A percentile compares a stretch with the other conserved stretches of the same genome.
These are phyloP conservation scores for Tragelaphus imberbis DNA, from an alignment of 2,113 vertebrate species.

Conservation along the genomic window DNA sequence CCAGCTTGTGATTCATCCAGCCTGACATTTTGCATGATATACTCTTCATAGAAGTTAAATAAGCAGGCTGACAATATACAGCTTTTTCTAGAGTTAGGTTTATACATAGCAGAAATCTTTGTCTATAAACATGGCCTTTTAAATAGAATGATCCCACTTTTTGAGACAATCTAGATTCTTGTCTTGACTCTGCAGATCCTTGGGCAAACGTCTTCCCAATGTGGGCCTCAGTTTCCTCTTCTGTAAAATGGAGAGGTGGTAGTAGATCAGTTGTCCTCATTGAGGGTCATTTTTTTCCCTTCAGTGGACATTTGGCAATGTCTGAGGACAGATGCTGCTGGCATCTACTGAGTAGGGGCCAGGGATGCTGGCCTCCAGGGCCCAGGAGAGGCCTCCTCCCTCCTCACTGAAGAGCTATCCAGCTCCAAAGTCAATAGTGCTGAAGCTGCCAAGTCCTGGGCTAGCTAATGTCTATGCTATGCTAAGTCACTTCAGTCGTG, in stretches of 20 bases:
- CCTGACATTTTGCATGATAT: background rate
- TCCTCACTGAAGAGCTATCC: no score
- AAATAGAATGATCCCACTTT: background rate
- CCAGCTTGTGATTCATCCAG: background rate
- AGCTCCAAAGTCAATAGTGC: background rate
- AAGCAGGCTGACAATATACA: background rate
- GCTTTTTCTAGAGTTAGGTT: background rate
- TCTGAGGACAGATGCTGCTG: background rate
- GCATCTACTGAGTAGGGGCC: background rate
- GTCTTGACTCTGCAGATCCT: background rate
- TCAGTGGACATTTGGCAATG: background rate
- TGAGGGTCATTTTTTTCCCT: background rate
- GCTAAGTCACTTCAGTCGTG: no score
- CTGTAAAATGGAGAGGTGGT: background rate
- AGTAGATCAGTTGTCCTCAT: background rate
- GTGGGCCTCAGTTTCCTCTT: background rate
- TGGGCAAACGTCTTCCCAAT: background rate
- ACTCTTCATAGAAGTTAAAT: background rate
- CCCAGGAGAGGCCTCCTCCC: background rate
- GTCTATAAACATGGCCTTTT: background rate
- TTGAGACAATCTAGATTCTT: background rate
- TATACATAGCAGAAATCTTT: background rate
- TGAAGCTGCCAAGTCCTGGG: background rate
- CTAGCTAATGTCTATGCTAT: background rate
- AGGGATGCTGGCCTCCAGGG: background rate